phyloP scores from a whole-genome alignment of 2,797 vertebrate genomes.

The Myotis vivesi region DNA sequence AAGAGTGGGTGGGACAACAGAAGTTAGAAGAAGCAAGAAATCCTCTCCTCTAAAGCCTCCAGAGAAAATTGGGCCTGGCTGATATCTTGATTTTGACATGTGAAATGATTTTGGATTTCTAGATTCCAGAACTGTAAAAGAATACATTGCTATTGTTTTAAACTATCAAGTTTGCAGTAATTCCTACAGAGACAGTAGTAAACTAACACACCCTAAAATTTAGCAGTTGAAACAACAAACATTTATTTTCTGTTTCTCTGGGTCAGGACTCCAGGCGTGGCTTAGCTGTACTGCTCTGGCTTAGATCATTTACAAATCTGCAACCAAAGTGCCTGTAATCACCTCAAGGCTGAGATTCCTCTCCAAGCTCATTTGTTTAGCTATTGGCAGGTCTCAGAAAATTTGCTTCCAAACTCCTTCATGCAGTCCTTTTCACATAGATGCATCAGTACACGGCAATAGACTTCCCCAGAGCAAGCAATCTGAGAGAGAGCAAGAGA shows the following conservation, averaged over 20 bases:
- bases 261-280: not conserved
- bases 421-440: not conserved
- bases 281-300: not conserved
- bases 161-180: not conserved
- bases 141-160: not conserved
- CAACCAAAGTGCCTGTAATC: not conserved
- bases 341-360: not conserved
- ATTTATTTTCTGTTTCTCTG: not conserved
- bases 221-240: not conserved
- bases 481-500: not conserved
- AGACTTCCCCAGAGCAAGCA: not conserved
- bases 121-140: not conserved
- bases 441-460: no score
- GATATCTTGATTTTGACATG: not conserved
- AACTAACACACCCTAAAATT: not conserved
- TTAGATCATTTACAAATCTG: not conserved
- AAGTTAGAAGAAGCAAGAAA: not conserved
- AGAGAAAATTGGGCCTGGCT: not conserved
- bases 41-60: not conserved
- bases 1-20: not conserved
- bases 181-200: not conserved
- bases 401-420: not conserved
- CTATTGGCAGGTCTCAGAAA: not conserved
- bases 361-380: not conserved
- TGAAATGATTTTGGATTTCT: not conserved